Conservation (phyloP, 2,888 invertebrate species). For the Lepidonotus clava region DNA sequence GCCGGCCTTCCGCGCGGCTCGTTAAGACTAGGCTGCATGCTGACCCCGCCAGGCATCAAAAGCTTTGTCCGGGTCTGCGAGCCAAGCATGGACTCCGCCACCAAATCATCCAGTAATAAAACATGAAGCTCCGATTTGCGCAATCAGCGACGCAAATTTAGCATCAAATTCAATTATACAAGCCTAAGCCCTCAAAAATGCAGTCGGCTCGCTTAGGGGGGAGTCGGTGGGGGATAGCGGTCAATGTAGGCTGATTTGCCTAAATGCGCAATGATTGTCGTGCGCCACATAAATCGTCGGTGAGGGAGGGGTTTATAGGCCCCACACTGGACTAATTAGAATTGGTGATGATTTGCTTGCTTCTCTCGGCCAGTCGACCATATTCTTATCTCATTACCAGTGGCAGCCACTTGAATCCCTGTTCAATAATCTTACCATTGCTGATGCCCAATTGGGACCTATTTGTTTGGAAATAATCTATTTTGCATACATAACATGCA, state of each 20-base stretch:
- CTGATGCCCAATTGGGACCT: constrained; percentile 10
- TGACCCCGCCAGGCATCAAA: constrained; percentile 5
- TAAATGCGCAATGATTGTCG: constrained; percentile 40
- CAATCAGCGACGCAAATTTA: constrained; percentile 42
- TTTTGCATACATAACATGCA: not conserved
- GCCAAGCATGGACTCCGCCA: not conserved
- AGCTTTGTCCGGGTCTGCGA: not conserved
- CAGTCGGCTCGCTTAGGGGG: not conserved
- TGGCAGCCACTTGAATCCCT: not conserved
- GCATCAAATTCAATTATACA: constrained; percentile 49
- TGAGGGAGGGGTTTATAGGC: not conserved
- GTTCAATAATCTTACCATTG: not conserved
- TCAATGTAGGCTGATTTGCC: constrained; percentile 44
- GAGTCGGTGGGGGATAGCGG: not conserved
- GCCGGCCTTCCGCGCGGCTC: not conserved
- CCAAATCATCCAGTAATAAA: constrained; percentile 14
- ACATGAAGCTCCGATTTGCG: constrained; percentile 42
- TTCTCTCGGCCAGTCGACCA: constrained; percentile 25
- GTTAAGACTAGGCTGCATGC: not conserved
- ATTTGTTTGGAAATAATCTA: constrained; percentile 20
- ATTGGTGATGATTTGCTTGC: constrained; percentile 48
- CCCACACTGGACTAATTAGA: constrained; percentile 22
- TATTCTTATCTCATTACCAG: constrained; percentile 39
- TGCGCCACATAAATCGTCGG: constrained; percentile 19
- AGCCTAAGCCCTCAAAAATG: constrained; percentile 15